phyloP scores from a whole-genome alignment of 2,888 invertebrate species.

The Acronicta aceris region DNA sequence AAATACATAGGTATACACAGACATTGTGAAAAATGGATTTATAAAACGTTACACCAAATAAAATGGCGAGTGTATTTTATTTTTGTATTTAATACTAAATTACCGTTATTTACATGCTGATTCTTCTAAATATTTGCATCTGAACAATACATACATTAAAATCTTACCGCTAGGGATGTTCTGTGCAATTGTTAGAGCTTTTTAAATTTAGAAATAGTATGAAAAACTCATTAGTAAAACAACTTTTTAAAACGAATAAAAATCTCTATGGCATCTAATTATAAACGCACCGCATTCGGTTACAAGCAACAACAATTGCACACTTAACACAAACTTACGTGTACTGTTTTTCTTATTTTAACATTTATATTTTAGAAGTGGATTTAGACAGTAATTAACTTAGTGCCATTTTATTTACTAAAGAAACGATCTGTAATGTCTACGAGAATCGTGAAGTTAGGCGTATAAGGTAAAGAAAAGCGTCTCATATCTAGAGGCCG shows the following conservation, averaged over 20 bases:
- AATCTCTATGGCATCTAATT: conserved; percentile 69
- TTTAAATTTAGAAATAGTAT: conserved; percentile 40
- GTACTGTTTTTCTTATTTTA: conserved; percentile 77
- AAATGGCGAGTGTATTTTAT: conserved; percentile 67
- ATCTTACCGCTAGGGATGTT: conserved; percentile 81
- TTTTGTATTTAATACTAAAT: conserved; percentile 70
- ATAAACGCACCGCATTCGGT: conserved; percentile 39
- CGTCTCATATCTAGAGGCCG: conserved; percentile 59
- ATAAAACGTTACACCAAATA: conserved; percentile 78
- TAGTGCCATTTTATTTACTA: conserved; percentile 67
- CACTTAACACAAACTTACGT: conserved; percentile 79
- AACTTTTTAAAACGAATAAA: conserved; percentile 44
- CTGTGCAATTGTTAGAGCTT: conserved; percentile 85
- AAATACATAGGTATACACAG: conserved; percentile 28
- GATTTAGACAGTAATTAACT: conserved; percentile 86
- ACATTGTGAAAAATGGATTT: conserved; percentile 38
- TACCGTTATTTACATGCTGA: conserved; percentile 85
- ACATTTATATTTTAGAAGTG: conserved; percentile 78
- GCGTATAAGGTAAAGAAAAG: conserved; percentile 56
- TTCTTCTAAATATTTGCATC: conserved; percentile 89
- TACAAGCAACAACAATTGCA: conserved; percentile 85
- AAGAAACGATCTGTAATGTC: conserved; percentile 54
- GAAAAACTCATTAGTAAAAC: conserved; percentile 44
- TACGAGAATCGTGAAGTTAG: conserved; percentile 59
- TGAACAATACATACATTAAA: conserved; percentile 89